Evolutionary conservation across 2,797 vertebrate species (phyloP).

Genomic region (Gephyroberyx darwinii): DNA sequence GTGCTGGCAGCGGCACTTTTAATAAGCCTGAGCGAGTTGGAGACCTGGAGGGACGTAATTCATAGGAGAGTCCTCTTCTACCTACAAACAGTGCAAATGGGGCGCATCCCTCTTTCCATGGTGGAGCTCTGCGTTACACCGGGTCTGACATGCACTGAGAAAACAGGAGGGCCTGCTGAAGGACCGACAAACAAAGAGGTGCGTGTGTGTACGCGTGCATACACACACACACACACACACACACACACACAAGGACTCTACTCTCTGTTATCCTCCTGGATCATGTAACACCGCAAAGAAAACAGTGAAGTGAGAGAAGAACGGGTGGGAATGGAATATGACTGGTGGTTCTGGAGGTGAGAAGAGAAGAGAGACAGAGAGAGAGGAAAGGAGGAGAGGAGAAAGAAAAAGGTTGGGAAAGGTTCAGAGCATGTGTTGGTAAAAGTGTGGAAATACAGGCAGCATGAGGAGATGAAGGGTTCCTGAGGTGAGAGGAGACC

Average conservation of each 20-base stretch:
- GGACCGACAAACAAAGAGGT: not conserved
- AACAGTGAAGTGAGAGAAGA: conserved; percentile 39
- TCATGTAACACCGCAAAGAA: conserved; percentile 38
- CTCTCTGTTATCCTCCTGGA: conserved; percentile 50
- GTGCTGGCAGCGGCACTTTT: not conserved
- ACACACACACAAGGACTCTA: conserved; percentile 5
- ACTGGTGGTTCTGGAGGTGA: conserved; percentile 38
- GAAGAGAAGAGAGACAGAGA: conserved; percentile 9
- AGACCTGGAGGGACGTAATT: conserved; percentile 1
- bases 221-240: conserved; percentile 11
- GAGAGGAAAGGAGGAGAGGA: conserved; percentile 18
- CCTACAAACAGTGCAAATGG: conserved; percentile 46
- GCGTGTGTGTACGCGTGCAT: not conserved
- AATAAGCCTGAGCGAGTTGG: not conserved
- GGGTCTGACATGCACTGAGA: too few relatives aligned
- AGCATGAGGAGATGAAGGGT: too few relatives aligned
- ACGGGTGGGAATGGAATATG: conserved; percentile 33
- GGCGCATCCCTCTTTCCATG: conserved; percentile 40
- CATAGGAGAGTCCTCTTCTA: conserved; percentile 19
- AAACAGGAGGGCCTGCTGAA: too few relatives aligned
- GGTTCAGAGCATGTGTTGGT: too few relatives aligned
- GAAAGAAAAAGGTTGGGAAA: not conserved
- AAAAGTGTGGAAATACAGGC: too few relatives aligned
- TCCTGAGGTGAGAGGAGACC: too few relatives aligned
- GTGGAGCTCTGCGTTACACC: not conserved